A percentile compares a stretch with the other conserved stretches of the same genome.
Conservation (phyloP, 2,113 vertebrate genomes). For the Thalassoma bifasciatum region DNA sequence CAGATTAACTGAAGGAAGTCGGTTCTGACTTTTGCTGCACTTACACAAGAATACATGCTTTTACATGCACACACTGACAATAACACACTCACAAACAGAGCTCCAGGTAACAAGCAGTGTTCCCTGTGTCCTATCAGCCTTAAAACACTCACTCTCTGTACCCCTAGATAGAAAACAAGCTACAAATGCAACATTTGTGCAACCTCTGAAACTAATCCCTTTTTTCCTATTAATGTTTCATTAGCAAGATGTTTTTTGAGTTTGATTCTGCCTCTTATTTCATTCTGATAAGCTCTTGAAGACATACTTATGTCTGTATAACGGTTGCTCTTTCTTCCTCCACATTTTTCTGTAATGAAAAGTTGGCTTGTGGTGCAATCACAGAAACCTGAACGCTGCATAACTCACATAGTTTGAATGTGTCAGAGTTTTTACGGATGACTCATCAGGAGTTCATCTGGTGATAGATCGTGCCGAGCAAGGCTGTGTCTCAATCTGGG, state of each 20-base stretch:
- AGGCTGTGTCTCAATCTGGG: background rate
- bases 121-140: constrained; percentile 1
- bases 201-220: constrained; percentile 31
- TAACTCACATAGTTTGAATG: constrained; percentile 14
- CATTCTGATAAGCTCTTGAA: background rate
- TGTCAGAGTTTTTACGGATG: background rate
- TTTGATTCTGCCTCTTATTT: background rate
- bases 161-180: constrained; percentile 39
- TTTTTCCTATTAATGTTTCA: background rate
- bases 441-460: background rate
- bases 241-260: background rate
- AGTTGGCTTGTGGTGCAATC: background rate
- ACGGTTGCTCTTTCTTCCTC: background rate
- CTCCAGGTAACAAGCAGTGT: background rate
- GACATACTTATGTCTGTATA: background rate
- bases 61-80: background rate
- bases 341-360: background rate
- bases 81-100: background rate
- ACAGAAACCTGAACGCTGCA: background rate
- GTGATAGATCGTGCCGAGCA: background rate
- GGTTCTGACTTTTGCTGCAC: background rate
- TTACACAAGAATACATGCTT: background rate
- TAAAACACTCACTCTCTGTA: background rate
- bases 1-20: background rate
- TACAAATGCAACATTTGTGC: constrained; percentile 27